Evolutionary conservation across 1,140 invertebrate genomes (phyloP).

Genomic region (Macrobrachium nipponense): DNA sequence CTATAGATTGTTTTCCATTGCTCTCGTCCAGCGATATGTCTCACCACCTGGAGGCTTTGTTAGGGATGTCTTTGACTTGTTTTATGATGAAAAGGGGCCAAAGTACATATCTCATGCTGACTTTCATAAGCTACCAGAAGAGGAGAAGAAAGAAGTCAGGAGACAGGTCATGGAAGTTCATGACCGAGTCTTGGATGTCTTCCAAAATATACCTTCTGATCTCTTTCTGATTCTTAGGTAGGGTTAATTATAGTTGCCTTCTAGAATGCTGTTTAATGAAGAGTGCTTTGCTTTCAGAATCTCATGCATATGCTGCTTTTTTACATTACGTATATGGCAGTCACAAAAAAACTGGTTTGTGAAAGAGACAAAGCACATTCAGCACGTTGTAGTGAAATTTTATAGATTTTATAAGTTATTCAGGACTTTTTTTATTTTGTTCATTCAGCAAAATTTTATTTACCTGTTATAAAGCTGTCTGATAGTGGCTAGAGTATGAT

Average conservation of each 20-base stretch:
- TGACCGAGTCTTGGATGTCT: slow-evolving; percentile 68
- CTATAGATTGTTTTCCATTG: slow-evolving; percentile 54
- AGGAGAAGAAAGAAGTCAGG: slow-evolving; percentile 46
- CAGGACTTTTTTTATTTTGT: too few species aligned
- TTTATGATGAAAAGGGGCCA: slow-evolving; percentile 53
- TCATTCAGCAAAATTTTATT: too few species aligned
- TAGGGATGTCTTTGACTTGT: slow-evolving; percentile 52
- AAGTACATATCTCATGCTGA: slow-evolving; percentile 35
- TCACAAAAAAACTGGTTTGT: not conserved
- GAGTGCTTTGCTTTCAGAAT: not conserved
- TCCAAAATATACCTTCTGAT: slow-evolving; percentile 69
- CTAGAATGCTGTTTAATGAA: not conserved
- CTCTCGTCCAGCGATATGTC: slow-evolving; percentile 49
- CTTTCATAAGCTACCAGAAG: slow-evolving; percentile 49
- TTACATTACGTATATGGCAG: too few species aligned
- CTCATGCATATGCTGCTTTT: not conserved
- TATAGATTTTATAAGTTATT: too few species aligned
- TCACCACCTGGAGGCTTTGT: slow-evolving; percentile 34
- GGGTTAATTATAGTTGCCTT: not conserved
- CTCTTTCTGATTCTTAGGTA: slow-evolving; percentile 72
- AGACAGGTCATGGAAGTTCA: slow-evolving; percentile 66
- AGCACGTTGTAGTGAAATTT: too few species aligned
- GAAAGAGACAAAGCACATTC: too few species aligned
- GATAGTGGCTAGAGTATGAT: too few species aligned
- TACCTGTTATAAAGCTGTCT: too few species aligned